A percentile compares a stretch with the other conserved stretches of the same genome.
Evolutionary conservation across 2,797 vertebrate genomes (phyloP).

Genomic region (Mormyrus proboscirostris): DNA sequence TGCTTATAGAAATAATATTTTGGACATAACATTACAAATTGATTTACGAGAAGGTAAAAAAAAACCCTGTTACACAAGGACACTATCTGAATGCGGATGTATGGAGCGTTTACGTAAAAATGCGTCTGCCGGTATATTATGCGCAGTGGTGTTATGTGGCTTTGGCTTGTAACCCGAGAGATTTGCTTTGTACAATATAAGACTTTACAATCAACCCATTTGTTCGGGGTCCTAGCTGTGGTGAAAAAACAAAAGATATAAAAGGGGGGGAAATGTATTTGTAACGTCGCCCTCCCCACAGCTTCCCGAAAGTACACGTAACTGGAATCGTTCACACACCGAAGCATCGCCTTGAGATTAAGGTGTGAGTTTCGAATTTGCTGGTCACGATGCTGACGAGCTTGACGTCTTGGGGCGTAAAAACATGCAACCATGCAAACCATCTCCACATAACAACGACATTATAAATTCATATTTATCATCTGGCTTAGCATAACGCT

Average conservation of each 20-base stretch:
- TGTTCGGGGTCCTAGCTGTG: background rate
- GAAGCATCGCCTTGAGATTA: background rate
- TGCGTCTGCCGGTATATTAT: background rate
- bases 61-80: background rate
- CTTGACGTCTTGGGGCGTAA: background rate
- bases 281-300: background rate
- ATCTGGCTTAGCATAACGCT: background rate
- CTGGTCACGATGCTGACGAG: background rate
- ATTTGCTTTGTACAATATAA: background rate
- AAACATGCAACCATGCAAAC: background rate
- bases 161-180: background rate
- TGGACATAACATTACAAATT: background rate
- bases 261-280: background rate
- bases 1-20: background rate
- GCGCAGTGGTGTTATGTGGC: background rate
- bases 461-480: background rate
- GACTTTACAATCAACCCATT: background rate
- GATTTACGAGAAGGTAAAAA: background rate
- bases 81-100: background rate
- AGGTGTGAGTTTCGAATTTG: background rate
- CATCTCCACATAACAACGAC: background rate
- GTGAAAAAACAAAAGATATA: background rate
- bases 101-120: background rate
- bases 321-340: background rate
- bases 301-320: background rate